Evolutionary conservation across 1,140 invertebrate genomes (phyloP).

Genomic region (Drosophila leontia): DNA sequence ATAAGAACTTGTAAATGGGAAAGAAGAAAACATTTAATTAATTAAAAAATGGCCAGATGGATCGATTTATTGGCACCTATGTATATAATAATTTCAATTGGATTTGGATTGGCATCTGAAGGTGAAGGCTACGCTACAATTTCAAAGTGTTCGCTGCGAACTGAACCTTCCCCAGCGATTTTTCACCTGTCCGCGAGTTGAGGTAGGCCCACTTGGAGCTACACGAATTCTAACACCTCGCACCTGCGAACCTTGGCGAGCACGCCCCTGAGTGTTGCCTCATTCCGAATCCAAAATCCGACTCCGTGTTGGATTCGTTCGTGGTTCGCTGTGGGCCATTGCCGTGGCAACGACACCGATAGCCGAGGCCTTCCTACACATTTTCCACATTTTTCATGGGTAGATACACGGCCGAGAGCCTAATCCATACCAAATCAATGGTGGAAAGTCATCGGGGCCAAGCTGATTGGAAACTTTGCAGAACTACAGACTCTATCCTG

Average conservation of each 20-base stretch:
- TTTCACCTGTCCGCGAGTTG: constrained; percentile 23
- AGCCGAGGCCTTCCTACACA: constrained; percentile 46
- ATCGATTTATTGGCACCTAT: constrained; percentile 8
- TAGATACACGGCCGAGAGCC: constrained; percentile 45
- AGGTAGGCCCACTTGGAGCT: constrained; percentile 47
- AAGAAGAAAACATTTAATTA: neutral
- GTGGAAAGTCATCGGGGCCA: constrained; percentile 20
- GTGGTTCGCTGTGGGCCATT: constrained; percentile 68
- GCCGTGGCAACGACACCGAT: constrained; percentile 68
- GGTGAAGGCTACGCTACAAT: constrained; percentile 15
- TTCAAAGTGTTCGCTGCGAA: neutral
- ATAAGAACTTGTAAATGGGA: too few relatives aligned
- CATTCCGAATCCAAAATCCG: constrained; percentile 33
- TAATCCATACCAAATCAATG: constrained; percentile 77
- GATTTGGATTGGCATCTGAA: constrained; percentile 10
- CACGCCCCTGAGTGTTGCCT: constrained; percentile 65
- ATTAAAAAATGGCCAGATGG: neutral
- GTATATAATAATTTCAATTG: neutral
- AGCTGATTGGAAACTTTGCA: constrained; percentile 45
- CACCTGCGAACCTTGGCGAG: constrained; percentile 67
- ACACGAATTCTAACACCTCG: constrained; percentile 77
- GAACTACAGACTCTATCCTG: constrained; percentile 22
- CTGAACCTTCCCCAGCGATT: constrained; percentile 13
- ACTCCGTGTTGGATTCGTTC: constrained; percentile 40
- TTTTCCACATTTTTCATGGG: constrained; percentile 45